Conservation (phyloP, 1,140 invertebrate species). For the Thalassaphorura encarpata region DNA sequence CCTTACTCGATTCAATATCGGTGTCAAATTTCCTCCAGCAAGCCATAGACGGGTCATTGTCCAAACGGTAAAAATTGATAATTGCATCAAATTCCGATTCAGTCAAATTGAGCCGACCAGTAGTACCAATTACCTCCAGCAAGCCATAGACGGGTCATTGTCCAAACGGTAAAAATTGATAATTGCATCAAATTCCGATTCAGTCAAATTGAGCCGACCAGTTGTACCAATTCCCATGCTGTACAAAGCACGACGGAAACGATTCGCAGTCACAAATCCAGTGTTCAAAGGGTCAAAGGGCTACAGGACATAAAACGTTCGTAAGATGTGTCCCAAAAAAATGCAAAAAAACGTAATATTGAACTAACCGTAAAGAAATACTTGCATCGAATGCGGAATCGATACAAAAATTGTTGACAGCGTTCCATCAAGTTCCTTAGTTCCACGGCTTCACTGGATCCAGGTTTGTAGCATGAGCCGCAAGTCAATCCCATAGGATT, state of each 20-base stretch:
- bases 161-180: conserved; percentile 28
- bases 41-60: conserved; percentile 16
- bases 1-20: conserved; percentile 31
- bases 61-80: conserved; percentile 28
- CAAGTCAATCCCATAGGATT: conserved; percentile 12
- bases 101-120: conserved; percentile 16
- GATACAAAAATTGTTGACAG: conserved; percentile 28
- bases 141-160: conserved; percentile 19
- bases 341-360: neutral
- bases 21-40: conserved; percentile 32
- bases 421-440: conserved; percentile 25
- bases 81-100: conserved; percentile 31
- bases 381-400: conserved; percentile 24
- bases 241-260: conserved; percentile 24
- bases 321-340: neutral
- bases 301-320: conserved; percentile 1
- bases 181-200: conserved; percentile 30
- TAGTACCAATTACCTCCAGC: conserved; percentile 27
- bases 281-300: conserved; percentile 25
- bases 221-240: conserved; percentile 24
- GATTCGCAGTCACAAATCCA: conserved; percentile 25
- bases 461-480: neutral
- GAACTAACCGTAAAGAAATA: conserved; percentile 26
- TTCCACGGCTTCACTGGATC: conserved; percentile 26
- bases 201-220: conserved; percentile 19